phyloP scores from a whole-genome alignment of 23 tunicate species.

The Diplosoma virens region DNA sequence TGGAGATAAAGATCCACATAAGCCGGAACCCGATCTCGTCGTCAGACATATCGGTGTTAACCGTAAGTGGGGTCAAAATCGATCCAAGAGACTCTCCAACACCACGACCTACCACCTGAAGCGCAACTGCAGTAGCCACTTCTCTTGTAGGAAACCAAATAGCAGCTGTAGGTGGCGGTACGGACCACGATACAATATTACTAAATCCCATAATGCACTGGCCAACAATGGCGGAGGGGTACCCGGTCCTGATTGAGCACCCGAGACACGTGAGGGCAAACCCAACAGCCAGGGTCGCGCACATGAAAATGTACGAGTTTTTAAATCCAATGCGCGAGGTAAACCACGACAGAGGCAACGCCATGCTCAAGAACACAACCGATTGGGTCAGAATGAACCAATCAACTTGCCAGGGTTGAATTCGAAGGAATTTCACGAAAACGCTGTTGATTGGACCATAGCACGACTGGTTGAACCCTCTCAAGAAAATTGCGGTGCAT shows the following conservation, averaged over 20 bases:
- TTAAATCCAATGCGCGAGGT: conserved; percentile 62
- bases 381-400: conserved; percentile 65
- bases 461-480: conserved; percentile 63
- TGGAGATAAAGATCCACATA: conserved; percentile 37
- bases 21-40: conserved; percentile 28
- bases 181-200: conserved; percentile 52
- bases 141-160: conserved; percentile 65
- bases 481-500: conserved; percentile 30
- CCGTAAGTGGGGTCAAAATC: conserved; percentile 35
- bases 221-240: conserved; percentile 36
- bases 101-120: conserved; percentile 67
- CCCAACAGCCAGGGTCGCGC: conserved; percentile 35
- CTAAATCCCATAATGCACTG: conserved; percentile 60
- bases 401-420: conserved; percentile 64
- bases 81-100: conserved; percentile 69
- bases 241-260: conserved; percentile 40
- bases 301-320: conserved; percentile 46
- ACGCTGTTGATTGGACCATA: conserved; percentile 66
- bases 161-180: conserved; percentile 65
- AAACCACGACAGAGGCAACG: conserved; percentile 55
- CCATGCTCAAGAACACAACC: conserved; percentile 42
- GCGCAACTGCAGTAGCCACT: conserved; percentile 71
- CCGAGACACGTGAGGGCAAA: conserved; percentile 54
- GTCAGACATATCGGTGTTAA: conserved; percentile 18
- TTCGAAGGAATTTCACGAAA: conserved; percentile 30